Base-by-base conservation (phyloP, 2,888 invertebrate species). In the Rhamnusium bicolor region DNA sequence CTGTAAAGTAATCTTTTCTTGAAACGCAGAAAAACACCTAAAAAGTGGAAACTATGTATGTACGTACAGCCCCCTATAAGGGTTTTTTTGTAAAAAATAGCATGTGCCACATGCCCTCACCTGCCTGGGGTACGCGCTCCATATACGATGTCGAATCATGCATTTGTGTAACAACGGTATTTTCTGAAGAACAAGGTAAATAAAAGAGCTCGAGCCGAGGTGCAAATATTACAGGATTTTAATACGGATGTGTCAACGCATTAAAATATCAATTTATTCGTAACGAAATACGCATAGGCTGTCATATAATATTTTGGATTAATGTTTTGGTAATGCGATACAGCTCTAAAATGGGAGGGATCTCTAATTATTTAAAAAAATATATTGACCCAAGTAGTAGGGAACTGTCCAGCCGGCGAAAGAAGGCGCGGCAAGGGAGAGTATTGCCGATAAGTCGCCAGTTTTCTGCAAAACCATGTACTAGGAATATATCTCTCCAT, bases 101-200 rank as follows among this genome's bases (percentile, higher is more conserved):
- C 73, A 76, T 76, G 76, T 76, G 76, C 76, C 76, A 69, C 73
- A 71, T 65, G 73, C 66, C 18, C 76, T 76, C 76, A 76, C 76
- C 76, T 76, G 76, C 76, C 76, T 29, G 72, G 69, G 74, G 74
- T 51, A 51, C 51, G 51, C 51, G 40, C 40, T 40, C 40, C 19
- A 51, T 19, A 19, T 51, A 51, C 51, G 18, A 18, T 51, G 51
- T 51, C 51, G 51, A 51, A 51, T 51, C 51, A 18, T 5, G 14
- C 18, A 8, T 51, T 51, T 51, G 18, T 51, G 61, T 19, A 16
- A 47, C 61, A 40, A 61, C 61, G 40, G 61, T 21, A 21, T 61
- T 60, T 61, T 46, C 24, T 21, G 61, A 40, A n/a, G 61, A 61
- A 61, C 40, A 61, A 61, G 61, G 61, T 61, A 61, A 61, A 61